Base-by-base conservation (phyloP, 2,113 vertebrate species). In the Neodontobutis hainanensis region DNA sequence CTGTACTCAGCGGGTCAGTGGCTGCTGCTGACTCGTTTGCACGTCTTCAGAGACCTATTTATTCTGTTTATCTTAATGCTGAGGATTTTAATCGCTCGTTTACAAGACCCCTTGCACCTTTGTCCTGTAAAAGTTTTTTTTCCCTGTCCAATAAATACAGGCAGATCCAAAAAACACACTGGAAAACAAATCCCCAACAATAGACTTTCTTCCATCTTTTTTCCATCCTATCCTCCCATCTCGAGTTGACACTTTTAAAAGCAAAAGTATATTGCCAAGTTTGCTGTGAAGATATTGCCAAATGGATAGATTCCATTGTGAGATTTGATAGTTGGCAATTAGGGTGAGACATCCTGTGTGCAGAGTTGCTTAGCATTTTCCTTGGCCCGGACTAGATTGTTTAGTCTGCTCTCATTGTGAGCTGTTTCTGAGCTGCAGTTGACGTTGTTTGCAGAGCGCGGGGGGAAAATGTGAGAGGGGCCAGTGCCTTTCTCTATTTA, bases 371-470 rank as follows among this genome's bases (percentile, higher is more conserved):
- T 95, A 94, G 92, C 93, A 88, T 92, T 95, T 93, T 92, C 81
- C 91, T 87, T 92, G 93, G 92, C 93, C 75, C 89, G 78, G 77
- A 88, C 91, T 85, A 78, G 92, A 94, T 95, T 96, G 94, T 96
- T 97, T 98, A 96, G 93, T 96, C 95, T 98, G 90, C 92, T 94
- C 90, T 93, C 89, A 92, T 92, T 93, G 94, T 93, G 93, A 93
- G 83, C 89, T 87, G 93, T 94, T 95, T 94, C 91, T 92, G 92
- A 91, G 89, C 91, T 88, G 88, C 90, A 92, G 91, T 94, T 95
- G 95, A 91, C 78, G 90, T 95, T 94, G 93, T 95, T 97, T 96
- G 94, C 92, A 95, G 94, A 96, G 92, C 87, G 90, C 92, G 88
- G 90, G 89, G 91, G 90, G 92, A 93, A 92, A 94, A 93, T 92